Percentiles rank a stretch among this genome's conserved stretches.
Conservation (phyloP, 2,888 invertebrate species). For the Prenolepis imparis region DNA sequence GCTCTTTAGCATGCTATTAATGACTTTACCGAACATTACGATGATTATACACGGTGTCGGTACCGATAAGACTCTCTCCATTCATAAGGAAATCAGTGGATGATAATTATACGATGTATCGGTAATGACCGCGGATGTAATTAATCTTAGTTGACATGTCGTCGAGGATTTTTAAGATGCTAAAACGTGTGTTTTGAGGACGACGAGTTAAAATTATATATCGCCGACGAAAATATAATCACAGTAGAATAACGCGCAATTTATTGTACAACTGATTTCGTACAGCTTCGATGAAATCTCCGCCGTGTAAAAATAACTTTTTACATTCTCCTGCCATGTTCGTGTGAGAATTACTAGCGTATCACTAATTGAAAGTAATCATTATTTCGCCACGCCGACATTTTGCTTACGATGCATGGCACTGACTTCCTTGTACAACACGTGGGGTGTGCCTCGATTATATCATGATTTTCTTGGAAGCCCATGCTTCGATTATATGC, state of each 20-base stretch:
- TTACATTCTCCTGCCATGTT: neutral
- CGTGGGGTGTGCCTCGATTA: neutral
- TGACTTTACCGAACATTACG: neutral
- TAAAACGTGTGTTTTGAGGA: constrained; percentile 6
- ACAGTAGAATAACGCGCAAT: neutral
- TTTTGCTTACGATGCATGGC: neutral
- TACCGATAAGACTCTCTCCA: neutral
- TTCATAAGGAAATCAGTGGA: neutral
- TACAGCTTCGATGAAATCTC: neutral
- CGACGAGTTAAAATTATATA: constrained; percentile 16
- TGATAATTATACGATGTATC: constrained; percentile 26
- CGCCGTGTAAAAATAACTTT: neutral
- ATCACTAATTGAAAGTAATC: constrained; percentile 14
- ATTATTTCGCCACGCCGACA: constrained; percentile 18
- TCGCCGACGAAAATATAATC: constrained; percentile 2
- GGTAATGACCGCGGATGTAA: constrained; percentile 17
- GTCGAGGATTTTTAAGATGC: constrained; percentile 10
- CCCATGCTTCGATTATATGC: neutral
- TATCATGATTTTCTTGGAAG: neutral
- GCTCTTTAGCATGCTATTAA: neutral
- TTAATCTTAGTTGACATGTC: constrained; percentile 30
- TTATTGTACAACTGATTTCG: constrained; percentile 14
- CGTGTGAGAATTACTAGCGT: neutral
- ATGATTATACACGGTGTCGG: neutral
- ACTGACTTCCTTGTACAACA: constrained; percentile 22